Conservation (phyloP, 2,113 vertebrate species). For the Phyllostomus discolor region DNA sequence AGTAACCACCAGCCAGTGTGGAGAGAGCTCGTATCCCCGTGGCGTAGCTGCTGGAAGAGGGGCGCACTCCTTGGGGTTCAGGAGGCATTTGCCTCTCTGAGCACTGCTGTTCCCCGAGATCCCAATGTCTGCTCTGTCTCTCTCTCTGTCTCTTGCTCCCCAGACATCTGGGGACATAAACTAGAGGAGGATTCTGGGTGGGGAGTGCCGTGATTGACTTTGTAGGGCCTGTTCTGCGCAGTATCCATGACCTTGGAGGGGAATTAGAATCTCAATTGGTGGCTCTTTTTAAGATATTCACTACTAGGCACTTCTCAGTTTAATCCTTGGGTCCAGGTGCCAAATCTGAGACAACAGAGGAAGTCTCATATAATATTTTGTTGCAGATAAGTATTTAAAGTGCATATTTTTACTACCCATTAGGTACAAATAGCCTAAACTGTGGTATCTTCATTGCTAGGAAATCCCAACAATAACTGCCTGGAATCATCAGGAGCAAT, state of each 20-base stretch:
- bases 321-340: background rate
- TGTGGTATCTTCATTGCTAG: conserved; percentile 27
- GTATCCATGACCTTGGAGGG: background rate
- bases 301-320: background rate
- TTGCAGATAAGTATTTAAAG: background rate
- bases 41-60: background rate
- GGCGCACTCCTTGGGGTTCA: background rate
- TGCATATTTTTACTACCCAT: background rate
- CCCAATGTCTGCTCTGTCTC: background rate
- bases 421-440: conserved; percentile 3
- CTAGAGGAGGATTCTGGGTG: background rate
- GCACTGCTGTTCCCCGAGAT: background rate
- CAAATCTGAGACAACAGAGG: background rate
- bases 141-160: background rate
- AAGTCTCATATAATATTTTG: background rate
- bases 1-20: background rate
- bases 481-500: background rate
- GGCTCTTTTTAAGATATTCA: background rate
- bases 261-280: background rate
- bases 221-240: background rate
- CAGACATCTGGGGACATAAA: background rate
- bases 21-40: background rate
- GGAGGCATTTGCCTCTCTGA: background rate
- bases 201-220: background rate
- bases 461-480: conserved; percentile 10